Percentiles rank a stretch among this genome's conserved stretches.
Conservation (phyloP, 2,797 vertebrate species). For the Rhynchotus rufescens region DNA sequence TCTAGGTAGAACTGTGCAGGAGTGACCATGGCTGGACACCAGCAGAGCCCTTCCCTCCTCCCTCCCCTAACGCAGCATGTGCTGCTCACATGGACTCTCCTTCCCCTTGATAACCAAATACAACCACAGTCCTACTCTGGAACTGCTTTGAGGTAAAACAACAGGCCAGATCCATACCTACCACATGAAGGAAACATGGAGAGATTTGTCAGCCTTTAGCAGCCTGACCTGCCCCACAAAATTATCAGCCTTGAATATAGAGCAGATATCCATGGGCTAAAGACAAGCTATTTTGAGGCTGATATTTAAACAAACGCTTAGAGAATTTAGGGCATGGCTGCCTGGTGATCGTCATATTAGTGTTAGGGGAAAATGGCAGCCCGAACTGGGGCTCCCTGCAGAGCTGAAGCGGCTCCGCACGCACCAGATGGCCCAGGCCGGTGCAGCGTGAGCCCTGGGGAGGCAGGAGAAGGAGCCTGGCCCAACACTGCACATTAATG, state of each 20-base stretch:
- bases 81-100: background rate
- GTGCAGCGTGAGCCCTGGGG: too few relatives aligned
- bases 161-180: background rate
- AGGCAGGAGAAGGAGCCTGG: too few relatives aligned
- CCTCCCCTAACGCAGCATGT: accelerated
- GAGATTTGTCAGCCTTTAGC: background rate
- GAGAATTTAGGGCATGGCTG: background rate
- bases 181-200: background rate
- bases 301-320: background rate
- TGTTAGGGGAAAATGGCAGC: background rate
- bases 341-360: background rate
- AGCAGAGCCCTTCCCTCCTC: background rate
- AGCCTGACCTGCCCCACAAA: background rate
- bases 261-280: background rate
- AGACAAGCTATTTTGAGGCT: background rate
- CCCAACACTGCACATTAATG: background rate
- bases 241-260: background rate
- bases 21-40: accelerated
- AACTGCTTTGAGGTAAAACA: background rate
- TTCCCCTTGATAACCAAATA: background rate
- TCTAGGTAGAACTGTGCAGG: background rate
- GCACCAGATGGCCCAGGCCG: too few relatives aligned
- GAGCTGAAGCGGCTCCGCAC: too few relatives aligned
- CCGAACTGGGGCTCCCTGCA: too few relatives aligned
- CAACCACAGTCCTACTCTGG: background rate